Conservation (phyloP, 1,140 invertebrate genomes). For the Drosophila mojavensis region DNA sequence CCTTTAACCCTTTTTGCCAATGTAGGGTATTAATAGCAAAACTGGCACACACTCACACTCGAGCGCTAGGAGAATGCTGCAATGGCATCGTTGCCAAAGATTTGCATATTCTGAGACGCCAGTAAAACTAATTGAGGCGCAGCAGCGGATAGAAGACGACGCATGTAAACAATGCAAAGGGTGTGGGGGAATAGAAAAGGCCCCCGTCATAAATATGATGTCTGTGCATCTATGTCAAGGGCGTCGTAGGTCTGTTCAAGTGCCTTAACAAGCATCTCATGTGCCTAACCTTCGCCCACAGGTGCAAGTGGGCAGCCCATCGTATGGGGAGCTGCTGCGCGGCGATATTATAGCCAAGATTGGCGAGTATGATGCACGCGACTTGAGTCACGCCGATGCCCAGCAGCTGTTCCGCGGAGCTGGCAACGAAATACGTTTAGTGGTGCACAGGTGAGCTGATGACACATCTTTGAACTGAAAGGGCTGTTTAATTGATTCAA, state of each 20-base stretch:
- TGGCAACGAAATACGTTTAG: slow-evolving; percentile 87
- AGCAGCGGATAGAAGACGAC: slow-evolving; percentile 48
- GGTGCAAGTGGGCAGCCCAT: slow-evolving; percentile 88
- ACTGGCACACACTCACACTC: slow-evolving; percentile 19
- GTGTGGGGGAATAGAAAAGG: slow-evolving; percentile 10
- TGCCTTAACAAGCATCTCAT: slow-evolving; percentile 35
- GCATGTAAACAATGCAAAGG: slow-evolving; percentile 64
- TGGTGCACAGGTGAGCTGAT: slow-evolving; percentile 87
- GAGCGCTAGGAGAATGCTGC: slow-evolving; percentile 14
- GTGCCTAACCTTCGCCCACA: slow-evolving; percentile 66
- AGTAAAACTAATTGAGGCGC: slow-evolving; percentile 79
- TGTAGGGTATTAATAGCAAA: slow-evolving; percentile 42
- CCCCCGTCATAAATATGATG: slow-evolving; percentile 55
- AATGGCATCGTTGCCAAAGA: slow-evolving; percentile 45
- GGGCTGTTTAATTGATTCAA: not conserved
- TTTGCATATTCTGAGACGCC: slow-evolving; percentile 42
- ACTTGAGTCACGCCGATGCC: slow-evolving; percentile 95
- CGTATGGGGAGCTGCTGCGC: slow-evolving; percentile 91
- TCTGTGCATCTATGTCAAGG: slow-evolving; percentile 46
- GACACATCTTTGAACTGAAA: not conserved
- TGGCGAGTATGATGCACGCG: slow-evolving; percentile 92
- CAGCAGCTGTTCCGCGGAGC: slow-evolving; percentile 94
- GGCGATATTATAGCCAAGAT: slow-evolving; percentile 96
- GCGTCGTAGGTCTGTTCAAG: slow-evolving; percentile 19
- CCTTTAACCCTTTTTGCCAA: slow-evolving; percentile 16